phyloP scores from a whole-genome alignment of 2,888 invertebrate species.

The Lamellibrachia columna region DNA sequence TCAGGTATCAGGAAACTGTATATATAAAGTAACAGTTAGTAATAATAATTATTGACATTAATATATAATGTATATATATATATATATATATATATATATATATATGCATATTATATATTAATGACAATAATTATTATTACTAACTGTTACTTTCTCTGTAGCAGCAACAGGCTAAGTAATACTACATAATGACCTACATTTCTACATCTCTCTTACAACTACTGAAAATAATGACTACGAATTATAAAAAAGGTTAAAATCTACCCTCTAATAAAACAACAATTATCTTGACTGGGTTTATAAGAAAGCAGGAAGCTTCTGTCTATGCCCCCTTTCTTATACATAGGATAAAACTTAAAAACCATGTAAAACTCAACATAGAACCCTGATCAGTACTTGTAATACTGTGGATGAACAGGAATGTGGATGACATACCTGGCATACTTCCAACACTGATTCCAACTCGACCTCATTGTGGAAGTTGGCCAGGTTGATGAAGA shows the following conservation, averaged over 20 bases:
- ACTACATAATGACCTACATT: no score
- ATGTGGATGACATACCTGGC: conserved; percentile 46
- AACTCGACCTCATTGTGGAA: conserved; percentile 52
- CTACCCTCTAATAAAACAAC: neutral
- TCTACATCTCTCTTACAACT: no score
- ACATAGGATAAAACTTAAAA: neutral
- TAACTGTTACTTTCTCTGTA: no score
- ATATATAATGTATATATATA: no score
- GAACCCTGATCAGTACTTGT: neutral
- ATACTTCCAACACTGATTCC: conserved; percentile 52
- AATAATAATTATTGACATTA: no score
- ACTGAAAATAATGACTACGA: neutral
- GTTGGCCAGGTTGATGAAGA: conserved; percentile 51
- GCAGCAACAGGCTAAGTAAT: no score
- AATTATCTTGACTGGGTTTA: neutral
- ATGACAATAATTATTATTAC: no score
- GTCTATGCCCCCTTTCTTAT: neutral
- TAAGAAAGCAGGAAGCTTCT: neutral
- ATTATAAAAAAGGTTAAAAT: neutral
- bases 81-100: no score
- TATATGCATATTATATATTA: no score
- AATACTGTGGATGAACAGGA: neutral
- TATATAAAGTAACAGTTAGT: no score
- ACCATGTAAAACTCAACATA: neutral
- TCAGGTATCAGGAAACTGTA: neutral